phyloP scores from a whole-genome alignment of 2,888 invertebrate species.

The Lydus trimaculatus region DNA sequence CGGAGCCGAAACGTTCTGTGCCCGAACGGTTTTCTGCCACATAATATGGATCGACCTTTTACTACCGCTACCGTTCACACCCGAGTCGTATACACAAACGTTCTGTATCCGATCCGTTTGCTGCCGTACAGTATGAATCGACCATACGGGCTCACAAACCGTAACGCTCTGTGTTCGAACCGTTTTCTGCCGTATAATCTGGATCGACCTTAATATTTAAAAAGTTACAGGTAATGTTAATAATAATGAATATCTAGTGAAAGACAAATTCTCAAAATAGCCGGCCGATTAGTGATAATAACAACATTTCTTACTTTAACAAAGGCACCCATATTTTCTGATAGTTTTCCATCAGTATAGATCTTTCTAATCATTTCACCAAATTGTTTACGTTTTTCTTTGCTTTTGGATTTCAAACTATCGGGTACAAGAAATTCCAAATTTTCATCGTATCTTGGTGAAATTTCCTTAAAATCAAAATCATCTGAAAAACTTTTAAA shows the following conservation, averaged over 20 bases:
- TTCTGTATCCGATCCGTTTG: too few species aligned
- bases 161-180: too few species aligned
- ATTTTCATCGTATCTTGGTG: slow-evolving; percentile 12
- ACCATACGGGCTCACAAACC: too few species aligned
- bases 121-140: too few species aligned
- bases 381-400: background rate
- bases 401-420: slow-evolving; percentile 10
- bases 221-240: too few species aligned
- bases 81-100: too few species aligned
- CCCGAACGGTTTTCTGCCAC: too few species aligned
- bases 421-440: slow-evolving; percentile 8
- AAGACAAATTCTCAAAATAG: background rate
- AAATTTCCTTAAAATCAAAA: slow-evolving; percentile 2
- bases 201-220: too few species aligned
- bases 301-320: slow-evolving; percentile 22
- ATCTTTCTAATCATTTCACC: slow-evolving; percentile 15
- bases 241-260: background rate
- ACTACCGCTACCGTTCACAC: too few species aligned
- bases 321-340: slow-evolving; percentile 10
- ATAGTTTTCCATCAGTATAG: slow-evolving; percentile 14
- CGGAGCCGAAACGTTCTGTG: too few species aligned
- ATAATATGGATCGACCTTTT: too few species aligned
- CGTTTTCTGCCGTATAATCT: too few species aligned
- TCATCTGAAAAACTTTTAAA: slow-evolving; percentile 25
- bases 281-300: background rate